These are phyloP conservation scores for Percopsis transmontana DNA, from an alignment of 2,113 vertebrate genomes.

Conservation along the genomic window DNA sequence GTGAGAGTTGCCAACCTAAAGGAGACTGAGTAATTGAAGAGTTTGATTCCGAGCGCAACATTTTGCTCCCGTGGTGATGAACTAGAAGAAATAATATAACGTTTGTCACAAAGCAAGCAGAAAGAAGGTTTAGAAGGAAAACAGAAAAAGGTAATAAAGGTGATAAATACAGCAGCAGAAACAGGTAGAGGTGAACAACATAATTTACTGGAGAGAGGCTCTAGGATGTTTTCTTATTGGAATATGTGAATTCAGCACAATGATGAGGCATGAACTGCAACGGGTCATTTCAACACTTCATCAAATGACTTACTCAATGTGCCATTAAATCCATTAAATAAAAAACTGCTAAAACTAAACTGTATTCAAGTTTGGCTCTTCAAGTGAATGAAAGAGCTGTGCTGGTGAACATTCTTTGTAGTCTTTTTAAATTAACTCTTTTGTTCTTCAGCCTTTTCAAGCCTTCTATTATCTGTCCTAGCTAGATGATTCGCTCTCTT, in stretches of 20 bases:
- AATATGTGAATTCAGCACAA: too few relatives aligned
- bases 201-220: not conserved
- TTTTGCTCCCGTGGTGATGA: conserved; percentile 99
- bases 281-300: too few relatives aligned
- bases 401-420: not conserved
- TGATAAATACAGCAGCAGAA: conserved; percentile 40
- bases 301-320: too few relatives aligned
- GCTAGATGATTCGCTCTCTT: not conserved
- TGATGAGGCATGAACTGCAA: too few relatives aligned
- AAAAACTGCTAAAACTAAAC: not conserved
- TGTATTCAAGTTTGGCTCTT: not conserved
- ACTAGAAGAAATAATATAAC: conserved; percentile 96
- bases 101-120: conserved; percentile 85
- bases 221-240: not conserved
- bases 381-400: not conserved
- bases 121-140: conserved; percentile 79
- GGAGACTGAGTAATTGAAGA: conserved; percentile 99
- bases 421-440: not conserved
- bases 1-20: conserved; percentile 99
- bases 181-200: conserved; percentile 16
- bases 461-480: not conserved
- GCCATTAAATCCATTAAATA: too few relatives aligned
- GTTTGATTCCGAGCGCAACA: conserved; percentile 99
- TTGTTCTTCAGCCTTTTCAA: not conserved
- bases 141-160: conserved; percentile 51